Evolutionary conservation across 2,888 invertebrate genomes (phyloP).

Genomic region (Cephus runcator): DNA sequence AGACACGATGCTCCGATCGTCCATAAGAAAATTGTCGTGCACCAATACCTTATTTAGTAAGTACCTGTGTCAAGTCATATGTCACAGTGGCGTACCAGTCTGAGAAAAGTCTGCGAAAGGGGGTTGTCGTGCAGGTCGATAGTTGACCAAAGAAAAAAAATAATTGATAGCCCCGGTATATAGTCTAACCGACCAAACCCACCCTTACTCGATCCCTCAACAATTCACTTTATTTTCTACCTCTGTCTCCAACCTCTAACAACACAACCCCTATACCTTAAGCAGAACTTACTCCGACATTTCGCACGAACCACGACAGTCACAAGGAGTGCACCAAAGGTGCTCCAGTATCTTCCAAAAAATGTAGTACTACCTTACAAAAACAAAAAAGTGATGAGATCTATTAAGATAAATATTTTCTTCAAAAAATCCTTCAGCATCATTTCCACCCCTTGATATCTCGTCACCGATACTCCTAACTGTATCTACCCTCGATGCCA

Average conservation of each 20-base stretch:
- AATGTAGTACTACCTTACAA: not conserved
- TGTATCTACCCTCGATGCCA: not conserved
- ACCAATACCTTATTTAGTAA: constrained; percentile 52
- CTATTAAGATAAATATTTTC: not conserved
- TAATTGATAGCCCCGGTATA: constrained; percentile 26
- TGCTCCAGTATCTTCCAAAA: not conserved
- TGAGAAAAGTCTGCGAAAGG: not conserved
- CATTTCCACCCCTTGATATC: not conserved
- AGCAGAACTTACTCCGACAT: not conserved
- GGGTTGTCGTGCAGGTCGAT: constrained; percentile 21
- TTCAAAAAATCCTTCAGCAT: not conserved
- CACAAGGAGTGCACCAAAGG: not conserved
- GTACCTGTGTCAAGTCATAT: constrained; percentile 33
- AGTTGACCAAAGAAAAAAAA: constrained; percentile 26
- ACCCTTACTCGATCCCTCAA: not conserved
- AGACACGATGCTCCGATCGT: constrained; percentile 7
- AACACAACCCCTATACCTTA: not conserved
- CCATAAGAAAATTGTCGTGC: constrained; percentile 57
- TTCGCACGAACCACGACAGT: not conserved
- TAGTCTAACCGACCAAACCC: not conserved
- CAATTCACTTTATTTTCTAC: not conserved
- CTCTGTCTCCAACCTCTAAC: not conserved
- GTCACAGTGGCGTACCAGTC: not conserved
- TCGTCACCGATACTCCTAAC: not conserved
- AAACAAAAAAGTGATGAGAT: not conserved